Conservation (phyloP, 2,888 invertebrate genomes). For the Blera fallax region DNA sequence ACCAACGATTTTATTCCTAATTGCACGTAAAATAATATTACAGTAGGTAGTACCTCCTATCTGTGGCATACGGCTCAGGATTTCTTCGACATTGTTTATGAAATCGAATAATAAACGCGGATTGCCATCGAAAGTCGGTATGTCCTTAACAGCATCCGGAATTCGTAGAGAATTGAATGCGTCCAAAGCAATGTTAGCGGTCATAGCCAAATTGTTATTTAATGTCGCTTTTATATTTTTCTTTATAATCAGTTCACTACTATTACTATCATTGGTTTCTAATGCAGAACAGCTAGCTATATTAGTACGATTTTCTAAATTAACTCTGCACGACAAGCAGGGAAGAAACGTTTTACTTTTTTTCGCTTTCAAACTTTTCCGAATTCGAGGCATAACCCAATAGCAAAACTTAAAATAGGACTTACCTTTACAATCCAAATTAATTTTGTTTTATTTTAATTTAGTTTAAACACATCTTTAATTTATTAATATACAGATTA, state of each 20-base stretch:
- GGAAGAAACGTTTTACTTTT: not conserved
- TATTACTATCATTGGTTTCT: not conserved
- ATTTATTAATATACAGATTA: too few species aligned
- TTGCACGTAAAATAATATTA: too few species aligned
- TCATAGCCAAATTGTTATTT: not conserved
- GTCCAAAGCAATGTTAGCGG: not conserved
- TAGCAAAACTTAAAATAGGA: too few species aligned
- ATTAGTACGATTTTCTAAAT: not conserved
- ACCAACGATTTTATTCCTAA: too few species aligned
- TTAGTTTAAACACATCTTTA: too few species aligned
- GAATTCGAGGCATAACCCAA: not conserved
- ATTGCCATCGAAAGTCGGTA: too few species aligned
- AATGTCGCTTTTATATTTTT: not conserved
- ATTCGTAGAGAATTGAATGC: not conserved
- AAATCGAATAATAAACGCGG: too few species aligned
- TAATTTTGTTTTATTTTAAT: too few species aligned
- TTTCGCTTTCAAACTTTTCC: not conserved
- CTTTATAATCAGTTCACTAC: not conserved
- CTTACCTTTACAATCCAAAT: too few species aligned
- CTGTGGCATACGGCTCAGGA: too few species aligned
- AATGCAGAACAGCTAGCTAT: not conserved
- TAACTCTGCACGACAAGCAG: not conserved
- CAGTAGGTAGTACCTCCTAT: too few species aligned
- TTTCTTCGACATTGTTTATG: too few species aligned
- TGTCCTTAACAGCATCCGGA: not conserved